Conservation (phyloP, 2,113 vertebrate genomes). For the Meriones unguiculatus region DNA sequence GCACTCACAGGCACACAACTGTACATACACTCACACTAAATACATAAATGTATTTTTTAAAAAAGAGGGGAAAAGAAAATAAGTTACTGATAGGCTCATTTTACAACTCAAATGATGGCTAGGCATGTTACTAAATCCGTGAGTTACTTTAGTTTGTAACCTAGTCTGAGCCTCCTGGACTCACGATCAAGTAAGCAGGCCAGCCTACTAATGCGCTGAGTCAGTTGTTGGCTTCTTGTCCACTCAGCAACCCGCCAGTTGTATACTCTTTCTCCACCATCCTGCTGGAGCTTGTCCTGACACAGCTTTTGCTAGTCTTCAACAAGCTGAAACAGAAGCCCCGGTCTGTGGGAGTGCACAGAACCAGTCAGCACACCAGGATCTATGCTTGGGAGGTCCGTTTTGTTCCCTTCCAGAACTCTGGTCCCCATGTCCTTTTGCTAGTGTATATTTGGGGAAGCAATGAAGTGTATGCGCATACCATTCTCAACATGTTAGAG, state of each 20-base stretch:
- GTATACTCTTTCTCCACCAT: constrained; percentile 53
- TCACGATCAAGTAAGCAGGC: constrained; percentile 63
- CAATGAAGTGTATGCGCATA: constrained; percentile 50
- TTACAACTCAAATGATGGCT: not conserved
- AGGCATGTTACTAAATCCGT: constrained; percentile 14
- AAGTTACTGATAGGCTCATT: not conserved
- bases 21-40: not conserved
- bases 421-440: constrained; percentile 36
- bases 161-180: constrained; percentile 45
- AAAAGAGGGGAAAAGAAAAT: not conserved
- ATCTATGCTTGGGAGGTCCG: not conserved
- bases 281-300: constrained; percentile 51
- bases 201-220: constrained; percentile 63
- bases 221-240: constrained; percentile 71
- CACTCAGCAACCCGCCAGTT: constrained; percentile 68
- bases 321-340: constrained; percentile 72
- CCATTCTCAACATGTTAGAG: constrained; percentile 6
- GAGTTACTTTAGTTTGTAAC: constrained; percentile 63
- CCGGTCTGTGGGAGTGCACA: not conserved
- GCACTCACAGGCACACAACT: not conserved
- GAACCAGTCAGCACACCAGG: constrained; percentile 39
- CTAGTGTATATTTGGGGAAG: constrained; percentile 65
- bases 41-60: not conserved
- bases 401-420: constrained; percentile 14
- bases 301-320: constrained; percentile 49